Evolutionary conservation across 2,113 vertebrate genomes (phyloP).

Genomic region (Prunella himalayana): DNA sequence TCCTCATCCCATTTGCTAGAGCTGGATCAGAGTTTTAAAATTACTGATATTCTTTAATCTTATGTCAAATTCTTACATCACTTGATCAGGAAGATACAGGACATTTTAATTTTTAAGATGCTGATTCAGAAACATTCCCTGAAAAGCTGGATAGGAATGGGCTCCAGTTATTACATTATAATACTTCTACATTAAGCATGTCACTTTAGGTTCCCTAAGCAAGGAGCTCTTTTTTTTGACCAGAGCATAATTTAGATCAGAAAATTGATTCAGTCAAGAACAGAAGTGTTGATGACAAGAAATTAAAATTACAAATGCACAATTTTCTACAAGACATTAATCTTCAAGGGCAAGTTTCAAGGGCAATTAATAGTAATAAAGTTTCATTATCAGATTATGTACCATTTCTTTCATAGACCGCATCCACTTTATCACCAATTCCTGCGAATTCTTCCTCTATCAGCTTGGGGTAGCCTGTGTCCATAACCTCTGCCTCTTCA

Average conservation of each 20-base stretch:
- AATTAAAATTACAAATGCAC: not conserved
- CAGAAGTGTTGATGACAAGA: not conserved
- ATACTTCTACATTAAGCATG: not conserved
- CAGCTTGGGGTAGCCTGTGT: slow-evolving; percentile 79
- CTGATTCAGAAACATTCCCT: not conserved
- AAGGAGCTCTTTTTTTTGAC: not conserved
- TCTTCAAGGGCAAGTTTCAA: not conserved
- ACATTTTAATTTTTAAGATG: not conserved
- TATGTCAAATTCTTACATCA: not conserved
- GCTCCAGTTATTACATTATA: not conserved
- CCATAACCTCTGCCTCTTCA: slow-evolving; percentile 78
- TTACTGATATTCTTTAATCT: not conserved
- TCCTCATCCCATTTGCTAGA: not conserved
- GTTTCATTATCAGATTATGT: not conserved
- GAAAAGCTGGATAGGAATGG: not conserved
- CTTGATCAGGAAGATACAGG: not conserved
- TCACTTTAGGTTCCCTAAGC: not conserved
- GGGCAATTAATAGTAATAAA: not conserved
- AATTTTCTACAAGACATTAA: not conserved
- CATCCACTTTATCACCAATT: slow-evolving; percentile 87
- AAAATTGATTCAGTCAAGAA: not conserved
- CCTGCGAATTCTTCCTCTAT: slow-evolving; percentile 87
- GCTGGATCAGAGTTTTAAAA: not conserved
- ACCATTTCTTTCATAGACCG: slow-evolving; percentile 85
- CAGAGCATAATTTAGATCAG: not conserved